A percentile compares a stretch with the other conserved stretches of the same genome.
Conservation (phyloP, 1,140 invertebrate species). For the Papilio xuthus region DNA sequence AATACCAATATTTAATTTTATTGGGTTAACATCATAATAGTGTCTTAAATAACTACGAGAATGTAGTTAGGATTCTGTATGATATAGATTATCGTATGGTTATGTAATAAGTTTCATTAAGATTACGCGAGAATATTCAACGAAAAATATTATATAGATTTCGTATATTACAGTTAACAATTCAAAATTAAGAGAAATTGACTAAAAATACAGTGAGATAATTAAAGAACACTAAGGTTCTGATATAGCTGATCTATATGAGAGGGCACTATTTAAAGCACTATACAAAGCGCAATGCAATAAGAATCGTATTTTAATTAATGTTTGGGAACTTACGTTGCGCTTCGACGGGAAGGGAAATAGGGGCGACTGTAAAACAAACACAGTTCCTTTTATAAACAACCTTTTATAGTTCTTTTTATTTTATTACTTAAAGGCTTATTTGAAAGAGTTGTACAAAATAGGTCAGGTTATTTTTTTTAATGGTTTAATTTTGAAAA, state of each 20-base stretch:
- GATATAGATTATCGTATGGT: background rate
- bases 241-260: background rate
- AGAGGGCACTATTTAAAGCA: conserved; percentile 7
- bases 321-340: conserved; percentile 13
- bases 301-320: conserved; percentile 26
- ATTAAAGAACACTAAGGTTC: background rate
- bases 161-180: background rate
- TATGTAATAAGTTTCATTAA: background rate
- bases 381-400: conserved; percentile 1
- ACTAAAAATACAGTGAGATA: background rate
- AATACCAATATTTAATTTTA: no score
- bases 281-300: background rate
- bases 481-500: no score
- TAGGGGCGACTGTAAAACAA: conserved; percentile 1
- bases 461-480: background rate
- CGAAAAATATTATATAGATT: no score
- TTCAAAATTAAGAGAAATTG: background rate
- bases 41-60: no score
- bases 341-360: background rate
- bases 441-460: background rate
- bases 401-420: background rate
- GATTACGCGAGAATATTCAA: no score
- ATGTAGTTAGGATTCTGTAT: no score
- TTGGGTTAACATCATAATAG: no score
- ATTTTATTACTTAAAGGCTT: background rate